Percentiles rank a stretch among this genome's conserved stretches.
phyloP scores from a whole-genome alignment of 1,140 invertebrate species.

The fruit fly (Drosophila melanogaster) region DNA sequence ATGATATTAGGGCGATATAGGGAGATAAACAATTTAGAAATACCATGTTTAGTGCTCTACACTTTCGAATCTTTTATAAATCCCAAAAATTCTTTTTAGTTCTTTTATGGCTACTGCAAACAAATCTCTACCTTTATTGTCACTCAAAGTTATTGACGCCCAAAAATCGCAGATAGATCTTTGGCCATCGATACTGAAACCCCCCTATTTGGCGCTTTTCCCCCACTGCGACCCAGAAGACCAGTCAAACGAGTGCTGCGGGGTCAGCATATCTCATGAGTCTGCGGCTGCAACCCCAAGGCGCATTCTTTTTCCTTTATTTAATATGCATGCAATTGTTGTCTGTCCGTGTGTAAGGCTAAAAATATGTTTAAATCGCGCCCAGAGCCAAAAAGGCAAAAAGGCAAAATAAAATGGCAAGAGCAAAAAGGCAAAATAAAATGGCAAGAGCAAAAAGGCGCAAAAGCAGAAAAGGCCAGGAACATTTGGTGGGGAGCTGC shows the following conservation, averaged over 20 bases:
- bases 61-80: no score
- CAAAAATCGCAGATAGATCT: not conserved
- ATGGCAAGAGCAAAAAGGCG: not conserved
- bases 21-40: no score
- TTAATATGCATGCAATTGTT: slow-evolving; percentile 83
- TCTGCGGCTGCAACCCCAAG: slow-evolving; percentile 53
- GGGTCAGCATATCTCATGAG: slow-evolving; percentile 76
- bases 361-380: slow-evolving; percentile 83
- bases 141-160: not conserved
- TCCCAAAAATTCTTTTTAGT: no score
- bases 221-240: slow-evolving; percentile 24
- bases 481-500: slow-evolving; percentile 12
- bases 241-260: slow-evolving; percentile 75
- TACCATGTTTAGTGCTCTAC: no score
- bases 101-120: no score
- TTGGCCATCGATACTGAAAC: slow-evolving; percentile 15
- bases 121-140: not conserved
- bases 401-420: no score
- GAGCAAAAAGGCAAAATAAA: not conserved
- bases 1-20: no score
- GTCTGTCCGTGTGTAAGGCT: slow-evolving; percentile 61
- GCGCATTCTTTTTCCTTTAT: slow-evolving; percentile 55
- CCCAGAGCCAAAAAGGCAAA: slow-evolving; percentile 59
- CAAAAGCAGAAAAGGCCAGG: slow-evolving; percentile 15
- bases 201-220: not conserved